A percentile compares a stretch with the other conserved stretches of the same genome.
phyloP scores from a whole-genome alignment of 2,113 vertebrate genomes.

The Atlantisia rogersi region DNA sequence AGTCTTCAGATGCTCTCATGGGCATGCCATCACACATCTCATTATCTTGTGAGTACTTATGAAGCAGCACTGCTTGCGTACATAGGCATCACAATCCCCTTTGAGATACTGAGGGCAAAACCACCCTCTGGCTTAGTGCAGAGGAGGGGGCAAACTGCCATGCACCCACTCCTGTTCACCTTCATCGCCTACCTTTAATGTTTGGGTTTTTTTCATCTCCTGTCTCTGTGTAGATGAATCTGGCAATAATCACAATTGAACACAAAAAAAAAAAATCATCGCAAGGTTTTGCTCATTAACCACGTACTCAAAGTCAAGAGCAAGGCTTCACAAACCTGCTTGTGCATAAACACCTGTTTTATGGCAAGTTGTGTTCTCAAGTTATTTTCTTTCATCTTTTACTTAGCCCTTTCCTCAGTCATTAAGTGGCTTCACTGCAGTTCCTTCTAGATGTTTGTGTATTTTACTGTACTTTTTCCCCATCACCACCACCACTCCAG shows the following conservation, averaged over 20 bases:
- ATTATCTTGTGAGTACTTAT: not conserved
- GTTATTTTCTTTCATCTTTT: not conserved
- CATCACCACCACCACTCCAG: not conserved
- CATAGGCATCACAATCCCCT: fast-evolving
- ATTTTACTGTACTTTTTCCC: not conserved
- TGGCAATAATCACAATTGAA: not conserved
- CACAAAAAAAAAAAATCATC: not conserved
- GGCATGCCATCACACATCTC: fast-evolving
- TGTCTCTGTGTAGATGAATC: not conserved
- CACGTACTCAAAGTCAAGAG: fast-evolving
- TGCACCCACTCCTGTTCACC: not conserved
- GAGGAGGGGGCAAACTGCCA: not conserved
- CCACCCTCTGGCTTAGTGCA: not conserved
- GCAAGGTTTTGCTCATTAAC: not conserved
- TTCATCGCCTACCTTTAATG: not conserved
- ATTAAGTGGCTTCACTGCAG: not conserved
- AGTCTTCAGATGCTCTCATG: not conserved
- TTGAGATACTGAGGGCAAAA: not conserved
- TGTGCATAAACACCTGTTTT: not conserved
- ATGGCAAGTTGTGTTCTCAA: not conserved
- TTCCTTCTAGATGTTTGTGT: not conserved
- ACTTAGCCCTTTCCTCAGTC: not conserved
- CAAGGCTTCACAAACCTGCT: not conserved
- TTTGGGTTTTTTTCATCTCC: not conserved
- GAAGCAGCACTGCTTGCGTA: fast-evolving